A percentile compares a stretch with the other conserved stretches of the same genome.
These are phyloP conservation scores for Drosophila bocki DNA, from an alignment of 1,140 invertebrate genomes.

Conservation along the genomic window DNA sequence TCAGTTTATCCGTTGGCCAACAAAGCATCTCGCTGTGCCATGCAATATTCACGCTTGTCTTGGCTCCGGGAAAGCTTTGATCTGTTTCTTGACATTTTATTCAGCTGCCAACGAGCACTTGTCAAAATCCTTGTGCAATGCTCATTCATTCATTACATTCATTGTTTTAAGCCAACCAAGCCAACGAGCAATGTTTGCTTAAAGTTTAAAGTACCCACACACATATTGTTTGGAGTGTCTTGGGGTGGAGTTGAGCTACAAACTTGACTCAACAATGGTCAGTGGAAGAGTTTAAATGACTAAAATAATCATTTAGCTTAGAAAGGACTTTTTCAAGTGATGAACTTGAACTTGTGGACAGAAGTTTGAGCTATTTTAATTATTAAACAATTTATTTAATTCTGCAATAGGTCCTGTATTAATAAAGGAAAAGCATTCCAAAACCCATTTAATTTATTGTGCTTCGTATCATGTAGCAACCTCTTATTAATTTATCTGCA, in stretches of 20 bases:
- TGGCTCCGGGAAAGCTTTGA: conserved; percentile 62
- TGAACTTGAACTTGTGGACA: neutral
- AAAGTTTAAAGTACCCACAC: conserved; percentile 37
- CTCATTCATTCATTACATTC: conserved; percentile 60
- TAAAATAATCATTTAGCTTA: conserved; percentile 9
- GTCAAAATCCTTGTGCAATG: conserved; percentile 70
- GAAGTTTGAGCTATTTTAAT: no score
- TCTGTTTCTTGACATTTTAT: conserved; percentile 72
- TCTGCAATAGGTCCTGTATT: no score
- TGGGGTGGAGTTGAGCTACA: conserved; percentile 1
- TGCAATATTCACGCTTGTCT: conserved; percentile 80
- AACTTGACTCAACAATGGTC: conserved; percentile 4
- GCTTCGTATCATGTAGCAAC: neutral
- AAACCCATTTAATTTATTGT: neutral
- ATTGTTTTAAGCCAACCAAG: conserved; percentile 56
- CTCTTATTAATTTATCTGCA: neutral
- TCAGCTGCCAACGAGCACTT: conserved; percentile 64
- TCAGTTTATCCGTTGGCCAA: conserved; percentile 58
- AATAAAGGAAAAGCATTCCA: neutral
- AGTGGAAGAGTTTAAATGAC: conserved; percentile 10
- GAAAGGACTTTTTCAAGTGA: conserved; percentile 1
- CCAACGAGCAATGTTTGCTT: conserved; percentile 54
- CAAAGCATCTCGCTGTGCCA: conserved; percentile 68
- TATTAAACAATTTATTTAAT: no score
- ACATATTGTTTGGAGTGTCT: conserved; percentile 4